Evolutionary conservation across 1,140 invertebrate species (phyloP).

Genomic region (Gryllus bimaculatus): DNA sequence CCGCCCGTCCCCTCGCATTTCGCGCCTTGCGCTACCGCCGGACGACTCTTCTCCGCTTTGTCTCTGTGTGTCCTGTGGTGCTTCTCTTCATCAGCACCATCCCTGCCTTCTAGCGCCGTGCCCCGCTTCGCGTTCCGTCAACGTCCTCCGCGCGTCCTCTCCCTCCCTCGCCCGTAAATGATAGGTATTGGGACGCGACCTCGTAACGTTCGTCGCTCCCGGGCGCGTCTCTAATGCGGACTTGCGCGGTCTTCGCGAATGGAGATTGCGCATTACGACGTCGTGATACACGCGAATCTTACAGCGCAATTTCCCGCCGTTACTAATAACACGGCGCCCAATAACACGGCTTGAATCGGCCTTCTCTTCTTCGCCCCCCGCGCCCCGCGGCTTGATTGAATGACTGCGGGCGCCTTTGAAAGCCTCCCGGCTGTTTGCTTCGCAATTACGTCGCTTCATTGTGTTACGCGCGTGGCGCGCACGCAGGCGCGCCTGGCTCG

Average conservation of each 20-base stretch:
- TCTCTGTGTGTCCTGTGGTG: no score
- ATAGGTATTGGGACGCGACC: background rate
- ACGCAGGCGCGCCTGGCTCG: no score
- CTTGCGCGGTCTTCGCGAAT: background rate
- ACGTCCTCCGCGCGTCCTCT: background rate
- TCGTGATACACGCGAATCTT: background rate
- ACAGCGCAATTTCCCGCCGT: background rate
- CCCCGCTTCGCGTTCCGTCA: no score
- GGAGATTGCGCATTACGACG: background rate
- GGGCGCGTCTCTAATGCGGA: no score
- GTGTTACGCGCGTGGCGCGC: background rate
- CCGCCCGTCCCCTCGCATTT: no score
- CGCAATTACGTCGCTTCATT: background rate
- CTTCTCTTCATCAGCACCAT: no score
- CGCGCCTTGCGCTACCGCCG: no score
- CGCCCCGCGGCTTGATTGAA: background rate
- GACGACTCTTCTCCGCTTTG: no score
- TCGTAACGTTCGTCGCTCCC: no score
- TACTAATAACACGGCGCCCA: background rate
- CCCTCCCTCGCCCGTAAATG: background rate
- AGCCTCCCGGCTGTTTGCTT: background rate
- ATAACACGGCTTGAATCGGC: background rate
- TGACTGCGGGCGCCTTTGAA: background rate
- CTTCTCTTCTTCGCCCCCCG: no score
- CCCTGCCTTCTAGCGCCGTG: no score